Conservation (phyloP, 2,797 vertebrate genomes). For the Lepus townsendii region DNA sequence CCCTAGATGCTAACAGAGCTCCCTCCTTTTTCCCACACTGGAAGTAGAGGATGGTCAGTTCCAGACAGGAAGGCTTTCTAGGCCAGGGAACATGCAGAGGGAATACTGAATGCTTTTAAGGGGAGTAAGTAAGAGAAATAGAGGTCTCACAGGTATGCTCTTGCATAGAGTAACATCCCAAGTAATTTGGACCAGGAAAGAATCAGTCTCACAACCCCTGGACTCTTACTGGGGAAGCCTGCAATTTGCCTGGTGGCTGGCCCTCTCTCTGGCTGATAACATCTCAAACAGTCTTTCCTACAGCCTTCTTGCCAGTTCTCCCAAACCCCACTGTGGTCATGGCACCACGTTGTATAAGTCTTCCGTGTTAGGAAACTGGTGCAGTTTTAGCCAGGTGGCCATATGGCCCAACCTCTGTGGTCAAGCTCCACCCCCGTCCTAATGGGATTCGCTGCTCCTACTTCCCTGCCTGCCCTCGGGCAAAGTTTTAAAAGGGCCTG, state of each 20-base stretch:
- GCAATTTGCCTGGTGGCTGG: background rate
- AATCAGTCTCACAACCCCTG: background rate
- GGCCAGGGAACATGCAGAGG: background rate
- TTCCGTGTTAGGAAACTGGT: background rate
- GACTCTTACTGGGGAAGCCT: background rate
- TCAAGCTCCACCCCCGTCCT: too few relatives aligned
- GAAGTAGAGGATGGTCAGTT: conserved; percentile 45
- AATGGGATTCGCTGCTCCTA: too few relatives aligned
- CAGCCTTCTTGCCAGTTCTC: background rate
- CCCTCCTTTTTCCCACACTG: conserved; percentile 48
- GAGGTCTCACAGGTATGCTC: background rate
- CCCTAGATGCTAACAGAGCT: background rate
- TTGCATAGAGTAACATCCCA: background rate
- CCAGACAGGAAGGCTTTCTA: background rate
- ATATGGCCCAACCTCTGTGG: too few relatives aligned
- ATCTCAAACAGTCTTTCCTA: background rate
- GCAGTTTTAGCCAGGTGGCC: too few relatives aligned
- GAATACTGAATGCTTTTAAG: background rate
- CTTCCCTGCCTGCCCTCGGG: too few relatives aligned
- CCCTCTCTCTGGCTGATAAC: background rate
- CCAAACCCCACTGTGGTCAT: background rate
- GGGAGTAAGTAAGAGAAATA: background rate
- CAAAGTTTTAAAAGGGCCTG: too few relatives aligned
- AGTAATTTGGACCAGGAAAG: background rate
- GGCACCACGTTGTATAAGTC: background rate